These are phyloP conservation scores for Stegana nigrithorax DNA, from an alignment of 2,888 invertebrate species.

Conservation along the genomic window DNA sequence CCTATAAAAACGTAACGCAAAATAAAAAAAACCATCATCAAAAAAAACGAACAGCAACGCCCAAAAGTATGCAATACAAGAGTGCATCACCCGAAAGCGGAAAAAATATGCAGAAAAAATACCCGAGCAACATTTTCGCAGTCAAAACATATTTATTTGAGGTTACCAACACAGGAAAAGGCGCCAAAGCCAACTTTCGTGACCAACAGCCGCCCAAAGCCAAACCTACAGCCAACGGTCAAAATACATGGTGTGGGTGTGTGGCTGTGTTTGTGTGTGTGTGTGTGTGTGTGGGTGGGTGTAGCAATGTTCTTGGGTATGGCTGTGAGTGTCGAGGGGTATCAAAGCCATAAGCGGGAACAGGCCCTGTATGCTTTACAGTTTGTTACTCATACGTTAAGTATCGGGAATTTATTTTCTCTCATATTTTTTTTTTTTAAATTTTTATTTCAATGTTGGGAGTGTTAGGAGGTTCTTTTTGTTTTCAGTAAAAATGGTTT, in stretches of 20 bases:
- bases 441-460: not conserved
- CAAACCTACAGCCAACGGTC: not conserved
- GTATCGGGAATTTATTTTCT: slow-evolving; percentile 17
- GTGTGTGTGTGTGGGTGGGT: too few species aligned
- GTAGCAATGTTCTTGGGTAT: too few species aligned
- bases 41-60: not conserved
- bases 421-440: not conserved
- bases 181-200: not conserved
- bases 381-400: slow-evolving; percentile 20
- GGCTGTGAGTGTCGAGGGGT: too few species aligned
- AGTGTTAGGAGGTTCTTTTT: too few species aligned
- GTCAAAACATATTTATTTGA: slow-evolving; percentile 28
- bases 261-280: slow-evolving; percentile 34
- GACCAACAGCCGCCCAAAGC: not conserved
- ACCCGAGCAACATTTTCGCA: slow-evolving; percentile 1
- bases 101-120: not conserved
- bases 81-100: not conserved
- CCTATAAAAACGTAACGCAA: slow-evolving; percentile 6
- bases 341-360: too few species aligned
- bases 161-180: slow-evolving; percentile 13
- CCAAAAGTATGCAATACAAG: not conserved
- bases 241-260: slow-evolving; percentile 24
- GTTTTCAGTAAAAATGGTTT: not conserved
- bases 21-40: not conserved
- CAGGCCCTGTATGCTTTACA: slow-evolving; percentile 27